Base-by-base conservation (phyloP, 1,140 invertebrate species). In the Drosophila sechellia region DNA sequence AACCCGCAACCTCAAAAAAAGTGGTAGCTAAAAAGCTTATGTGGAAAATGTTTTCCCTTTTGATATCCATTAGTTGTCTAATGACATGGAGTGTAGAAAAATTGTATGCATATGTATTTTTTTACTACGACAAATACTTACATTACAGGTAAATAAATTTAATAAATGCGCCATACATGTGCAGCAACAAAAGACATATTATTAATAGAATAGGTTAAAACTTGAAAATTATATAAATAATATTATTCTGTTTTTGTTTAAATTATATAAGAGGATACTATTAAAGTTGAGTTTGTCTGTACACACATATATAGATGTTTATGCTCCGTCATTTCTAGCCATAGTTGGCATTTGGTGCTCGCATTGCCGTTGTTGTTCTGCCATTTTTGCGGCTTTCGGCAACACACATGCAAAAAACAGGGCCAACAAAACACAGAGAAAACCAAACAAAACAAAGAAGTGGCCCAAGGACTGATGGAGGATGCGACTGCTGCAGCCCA, bases 381-480 rank as follows among this genome's bases (percentile, higher is more conserved):
- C 56, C 84, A 87, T 77, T 87, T 87, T 77, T 58, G 84, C 80
- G 84, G 83, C 73, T 89, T 83, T 76, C 66, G 61, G 52, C 49
- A 77, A 59, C 73, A 69, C 58, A 79, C 64, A 72, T 71, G 69
- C 75, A 79, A 63, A 27, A 46, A 48, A 58, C 48, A 66, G 22
- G 37, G 39, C 34, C 56, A 58, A 53, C 53, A 57, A 40, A 40
- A 43, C 17, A 34, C 12, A 49, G 15, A 22, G 20, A 57, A 46
- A 52, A n/a, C 34, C 53, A 58, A 39, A 55, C 27, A 65, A 59
- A 64, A 56, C 57, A 53, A 43, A 59, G 54, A 87, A 79, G 52
- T 87, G 79, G 79, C 83, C 76, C 79, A 87, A 89, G 79, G 84
- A 81, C 83, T 87, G 46, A 42, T 59, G 80, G 69, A 81, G 83